Conservation (phyloP, 2,797 vertebrate genomes). For the Phrynocephalus vlangalii region DNA sequence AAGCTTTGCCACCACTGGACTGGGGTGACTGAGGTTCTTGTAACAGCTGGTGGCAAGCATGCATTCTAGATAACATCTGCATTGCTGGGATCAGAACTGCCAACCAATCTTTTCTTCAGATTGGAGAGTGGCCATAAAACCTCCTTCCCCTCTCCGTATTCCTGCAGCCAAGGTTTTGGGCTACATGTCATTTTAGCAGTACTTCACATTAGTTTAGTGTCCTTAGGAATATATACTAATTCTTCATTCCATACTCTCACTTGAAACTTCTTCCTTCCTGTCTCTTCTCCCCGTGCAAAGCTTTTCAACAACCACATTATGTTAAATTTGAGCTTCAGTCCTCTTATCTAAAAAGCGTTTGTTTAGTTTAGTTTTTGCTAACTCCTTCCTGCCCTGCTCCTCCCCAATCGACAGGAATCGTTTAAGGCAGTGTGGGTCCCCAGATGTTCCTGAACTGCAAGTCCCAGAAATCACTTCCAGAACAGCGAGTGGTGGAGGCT, state of each 20-base stretch:
- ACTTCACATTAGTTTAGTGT: background rate
- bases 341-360: background rate
- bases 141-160: background rate
- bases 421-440: too few species aligned
- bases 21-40: background rate
- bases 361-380: too few species aligned
- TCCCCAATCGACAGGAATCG: background rate
- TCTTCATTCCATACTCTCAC: background rate
- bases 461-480: too few species aligned
- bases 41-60: background rate
- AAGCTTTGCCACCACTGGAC: too few species aligned
- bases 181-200: background rate
- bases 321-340: background rate
- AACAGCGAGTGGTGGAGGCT: too few species aligned
- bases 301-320: constrained; percentile 30
- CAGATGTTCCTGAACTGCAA: too few species aligned
- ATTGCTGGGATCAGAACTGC: background rate
- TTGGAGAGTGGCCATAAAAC: too few species aligned
- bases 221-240: background rate
- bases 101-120: background rate
- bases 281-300: background rate
- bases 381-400: background rate
- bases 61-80: background rate
- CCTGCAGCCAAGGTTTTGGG: background rate
- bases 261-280: background rate